Conservation (phyloP, 2,797 vertebrate species). For the Euphonia xanthogaster region DNA sequence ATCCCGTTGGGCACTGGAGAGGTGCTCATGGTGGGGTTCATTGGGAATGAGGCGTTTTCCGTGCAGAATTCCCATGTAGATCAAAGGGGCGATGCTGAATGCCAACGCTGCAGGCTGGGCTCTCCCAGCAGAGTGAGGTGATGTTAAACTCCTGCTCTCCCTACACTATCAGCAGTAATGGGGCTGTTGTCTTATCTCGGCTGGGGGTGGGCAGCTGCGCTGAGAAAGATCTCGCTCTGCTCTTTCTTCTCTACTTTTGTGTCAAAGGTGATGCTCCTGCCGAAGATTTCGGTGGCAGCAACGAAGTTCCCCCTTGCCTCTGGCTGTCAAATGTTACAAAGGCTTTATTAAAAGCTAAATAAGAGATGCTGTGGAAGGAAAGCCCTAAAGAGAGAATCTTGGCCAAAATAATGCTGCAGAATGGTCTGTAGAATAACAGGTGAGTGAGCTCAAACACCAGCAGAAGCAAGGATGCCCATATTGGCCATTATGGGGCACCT, state of each 20-base stretch:
- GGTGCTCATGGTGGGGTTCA: rapidly evolving
- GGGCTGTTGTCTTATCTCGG: background rate
- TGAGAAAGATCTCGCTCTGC: background rate
- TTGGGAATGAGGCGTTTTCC: background rate
- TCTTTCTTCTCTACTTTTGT: background rate
- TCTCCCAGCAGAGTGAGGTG: background rate
- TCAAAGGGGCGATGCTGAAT: background rate
- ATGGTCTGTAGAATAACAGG: slow-evolving; percentile 16
- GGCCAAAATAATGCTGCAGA: background rate
- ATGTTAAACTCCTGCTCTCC: background rate
- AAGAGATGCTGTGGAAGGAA: background rate
- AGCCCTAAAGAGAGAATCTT: background rate
- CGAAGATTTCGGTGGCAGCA: background rate
- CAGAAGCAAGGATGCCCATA: background rate
- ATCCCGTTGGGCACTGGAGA: background rate
- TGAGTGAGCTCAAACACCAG: slow-evolving; percentile 21
- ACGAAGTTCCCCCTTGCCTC: background rate
- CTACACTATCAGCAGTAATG: background rate
- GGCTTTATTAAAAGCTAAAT: slow-evolving; percentile 15
- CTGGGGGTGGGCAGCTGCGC: background rate
- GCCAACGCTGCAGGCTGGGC: background rate
- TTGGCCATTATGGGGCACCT: slow-evolving; percentile 25
- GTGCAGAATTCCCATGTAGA: background rate
- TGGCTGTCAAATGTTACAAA: background rate
- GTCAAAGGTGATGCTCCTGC: background rate